Conservation (phyloP, 2,113 vertebrate species). For the Xiphorhynchus elegans region DNA sequence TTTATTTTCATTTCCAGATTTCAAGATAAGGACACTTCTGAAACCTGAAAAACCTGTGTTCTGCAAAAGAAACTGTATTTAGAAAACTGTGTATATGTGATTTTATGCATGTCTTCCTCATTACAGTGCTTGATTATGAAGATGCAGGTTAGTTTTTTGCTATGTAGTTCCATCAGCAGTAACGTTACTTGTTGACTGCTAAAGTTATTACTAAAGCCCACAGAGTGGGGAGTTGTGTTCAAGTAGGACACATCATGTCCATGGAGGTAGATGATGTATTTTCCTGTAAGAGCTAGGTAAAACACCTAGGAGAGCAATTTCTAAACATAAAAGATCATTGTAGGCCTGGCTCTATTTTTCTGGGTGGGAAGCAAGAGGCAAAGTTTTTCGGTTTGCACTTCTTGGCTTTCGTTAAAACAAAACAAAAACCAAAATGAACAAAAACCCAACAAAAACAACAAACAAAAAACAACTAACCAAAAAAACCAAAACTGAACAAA, state of each 20-base stretch:
- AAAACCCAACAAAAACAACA: neutral
- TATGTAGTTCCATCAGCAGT: neutral
- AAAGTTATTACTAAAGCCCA: neutral
- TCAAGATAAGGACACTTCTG: neutral
- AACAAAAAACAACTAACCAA: neutral
- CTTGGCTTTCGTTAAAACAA: neutral
- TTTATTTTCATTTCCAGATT: neutral
- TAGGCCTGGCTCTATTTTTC: neutral
- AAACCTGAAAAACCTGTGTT: neutral
- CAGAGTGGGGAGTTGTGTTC: neutral
- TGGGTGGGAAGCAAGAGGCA: neutral
- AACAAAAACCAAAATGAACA: neutral
- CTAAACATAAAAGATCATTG: neutral
- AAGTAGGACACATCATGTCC: neutral
- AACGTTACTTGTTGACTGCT: neutral
- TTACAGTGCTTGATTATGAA: neutral
- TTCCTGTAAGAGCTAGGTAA: neutral
- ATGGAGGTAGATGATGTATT: neutral
- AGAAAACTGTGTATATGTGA: neutral
- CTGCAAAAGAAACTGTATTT: neutral
- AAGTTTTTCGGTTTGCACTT: neutral
- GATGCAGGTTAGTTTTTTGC: neutral
- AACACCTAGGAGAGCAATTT: neutral
- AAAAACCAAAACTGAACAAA: neutral
- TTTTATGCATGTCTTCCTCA: neutral